Base-by-base conservation (phyloP, 1,140 invertebrate genomes). In the Lordiphosa collinella region DNA sequence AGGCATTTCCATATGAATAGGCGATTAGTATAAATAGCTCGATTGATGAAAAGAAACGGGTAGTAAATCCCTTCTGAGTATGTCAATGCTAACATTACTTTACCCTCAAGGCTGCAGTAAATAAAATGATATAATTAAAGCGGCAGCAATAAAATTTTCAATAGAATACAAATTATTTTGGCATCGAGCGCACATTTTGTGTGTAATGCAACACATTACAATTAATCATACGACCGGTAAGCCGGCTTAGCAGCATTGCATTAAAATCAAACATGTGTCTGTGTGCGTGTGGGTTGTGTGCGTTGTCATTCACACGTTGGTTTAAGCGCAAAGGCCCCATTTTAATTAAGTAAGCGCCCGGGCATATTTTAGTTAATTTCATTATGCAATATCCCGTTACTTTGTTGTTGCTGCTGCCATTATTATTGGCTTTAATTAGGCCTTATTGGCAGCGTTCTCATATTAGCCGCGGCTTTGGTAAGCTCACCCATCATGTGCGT, bases 321-420 rank as follows among this genome's bases (percentile, higher is more conserved):
- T 55, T 65, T 79, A 82, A 80, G 22, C 22, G 13, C 25, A 11
- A 59, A 13, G 38, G 58, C 68, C 48, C 57, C 44, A 65, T 84
- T 76, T 82, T 84, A 82, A 82, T 82, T 82, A 76, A 84, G 76
- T 80, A 80, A 67, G 46, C 78, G 66, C 58, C 36, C 13, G 38
- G 66, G 72, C 74, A 72, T 68, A 84, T 82, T 84, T 84, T 76
- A 82, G 78, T 82, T 84, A 76, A 82, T 82, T 82, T 82, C 62
- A 82, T 82, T 82, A 84, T 62, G 57, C 55, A 68, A 84, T 51
- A 50, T 50, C 63, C 16, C 44, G 32, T 48, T 59, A 67, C 46
- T 44, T 54, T 57, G 48, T 49, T 44, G 47, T 34, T 46, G 34
- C 49, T 57, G 13, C 50, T 59, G 55, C 46, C 47, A 57, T 71